phyloP scores from a whole-genome alignment of 2,888 invertebrate genomes.

The Agonopterix alstromeriana region DNA sequence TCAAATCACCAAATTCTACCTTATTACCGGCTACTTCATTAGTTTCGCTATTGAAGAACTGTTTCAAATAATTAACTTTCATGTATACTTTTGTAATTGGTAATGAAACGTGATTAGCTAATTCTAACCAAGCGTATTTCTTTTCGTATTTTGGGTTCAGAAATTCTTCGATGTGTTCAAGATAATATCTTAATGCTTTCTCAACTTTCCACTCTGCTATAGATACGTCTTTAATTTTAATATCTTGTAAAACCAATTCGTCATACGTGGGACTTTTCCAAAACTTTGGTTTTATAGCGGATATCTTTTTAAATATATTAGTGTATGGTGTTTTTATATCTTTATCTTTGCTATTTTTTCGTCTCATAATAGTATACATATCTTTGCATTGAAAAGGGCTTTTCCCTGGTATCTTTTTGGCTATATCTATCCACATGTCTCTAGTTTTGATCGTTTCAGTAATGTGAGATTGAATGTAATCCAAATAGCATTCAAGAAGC shows the following conservation, averaged over 20 bases:
- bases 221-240: constrained; percentile 36
- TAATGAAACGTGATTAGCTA: constrained; percentile 41
- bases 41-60: constrained; percentile 33
- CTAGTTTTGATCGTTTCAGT: constrained; percentile 37
- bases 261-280: not conserved
- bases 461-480: constrained; percentile 43
- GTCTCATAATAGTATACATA: constrained; percentile 43
- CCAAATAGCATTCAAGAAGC: constrained; percentile 44
- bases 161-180: constrained; percentile 56
- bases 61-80: constrained; percentile 57
- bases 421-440: constrained; percentile 55
- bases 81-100: constrained; percentile 48
- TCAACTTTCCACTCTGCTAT: constrained; percentile 41
- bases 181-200: constrained; percentile 47
- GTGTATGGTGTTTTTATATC: constrained; percentile 22
- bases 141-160: constrained; percentile 54
- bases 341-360: constrained; percentile 19
- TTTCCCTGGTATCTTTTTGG: constrained; percentile 38
- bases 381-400: constrained; percentile 40
- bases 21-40: constrained; percentile 24
- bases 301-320: constrained; percentile 41
- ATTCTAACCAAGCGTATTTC: constrained; percentile 54
- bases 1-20: constrained; percentile 24
- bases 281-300: constrained; percentile 42
- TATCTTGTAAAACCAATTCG: not conserved